Conservation (phyloP, 2,113 vertebrate species). For the Azemiops feae region DNA sequence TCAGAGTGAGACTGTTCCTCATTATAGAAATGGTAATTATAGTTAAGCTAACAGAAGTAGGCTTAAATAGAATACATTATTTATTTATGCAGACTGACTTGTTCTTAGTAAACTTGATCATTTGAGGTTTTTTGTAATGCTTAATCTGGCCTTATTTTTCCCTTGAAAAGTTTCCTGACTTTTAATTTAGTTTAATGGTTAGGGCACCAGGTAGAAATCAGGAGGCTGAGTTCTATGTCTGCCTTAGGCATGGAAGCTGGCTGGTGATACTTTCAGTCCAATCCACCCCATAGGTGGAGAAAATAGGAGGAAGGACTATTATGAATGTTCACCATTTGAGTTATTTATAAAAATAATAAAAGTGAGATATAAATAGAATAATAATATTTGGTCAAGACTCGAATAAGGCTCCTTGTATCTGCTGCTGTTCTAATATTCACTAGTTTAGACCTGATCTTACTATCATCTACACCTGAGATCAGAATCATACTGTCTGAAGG, state of each 20-base stretch:
- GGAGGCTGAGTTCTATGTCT: no score
- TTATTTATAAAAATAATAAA: no score
- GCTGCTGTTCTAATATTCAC: neutral
- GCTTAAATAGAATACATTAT: neutral
- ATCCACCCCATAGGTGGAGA: no score
- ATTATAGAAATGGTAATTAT: neutral
- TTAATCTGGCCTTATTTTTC: neutral
- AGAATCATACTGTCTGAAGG: neutral
- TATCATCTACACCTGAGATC: neutral
- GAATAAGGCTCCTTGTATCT: neutral
- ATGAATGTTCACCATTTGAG: no score
- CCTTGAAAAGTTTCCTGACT: no score
- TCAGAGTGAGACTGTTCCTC: slow-evolving; percentile 9
- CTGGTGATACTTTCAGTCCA: no score
- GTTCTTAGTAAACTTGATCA: neutral
- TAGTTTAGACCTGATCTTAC: neutral
- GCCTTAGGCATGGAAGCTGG: no score
- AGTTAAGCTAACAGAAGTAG: neutral
- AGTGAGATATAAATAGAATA: no score
- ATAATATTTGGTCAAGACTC: neutral
- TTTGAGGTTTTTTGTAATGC: rapidly evolving
- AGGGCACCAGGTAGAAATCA: no score
- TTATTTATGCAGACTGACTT: no score
- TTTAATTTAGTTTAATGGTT: no score
- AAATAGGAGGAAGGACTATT: no score